Base-by-base conservation (phyloP, 1,140 invertebrate species). In the Spodoptera frugiperda region DNA sequence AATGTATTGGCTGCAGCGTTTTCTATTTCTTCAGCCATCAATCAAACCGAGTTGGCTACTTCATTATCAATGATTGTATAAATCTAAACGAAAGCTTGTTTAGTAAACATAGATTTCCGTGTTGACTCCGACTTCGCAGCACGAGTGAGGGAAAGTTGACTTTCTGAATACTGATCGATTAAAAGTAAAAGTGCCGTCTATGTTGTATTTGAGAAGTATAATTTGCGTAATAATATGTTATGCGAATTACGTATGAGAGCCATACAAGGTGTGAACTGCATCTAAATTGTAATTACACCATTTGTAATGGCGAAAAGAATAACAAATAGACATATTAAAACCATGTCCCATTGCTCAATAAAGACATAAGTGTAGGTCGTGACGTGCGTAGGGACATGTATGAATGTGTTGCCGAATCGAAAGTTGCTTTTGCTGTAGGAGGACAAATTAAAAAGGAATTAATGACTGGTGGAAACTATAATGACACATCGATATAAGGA, bases 101-200 rank as follows among this genome's bases (percentile, higher is more conserved):
- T 73, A 73, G 59, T 75, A 78, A 65, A 61, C 51, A 79, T 82
- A 77, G 77, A 80, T 84, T 82, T 82, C 63, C 72, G 70, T 51
- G 59, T 75, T 65, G 72, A 75, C 71, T 75, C 39, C 48, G 30
- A 25, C 72, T 65, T 75, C 76, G 73, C 67, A 53, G 44, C 71
- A 21, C 68, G 75, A 81, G 77, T 55, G 75, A 84, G 88, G 83
- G 91, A 91, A 93, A 91, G 91, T 88, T 82, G 73, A 88, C 84
- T 91, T 89, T 93, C 90, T 87, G 88, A 90, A 91, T 92, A 88
- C 84, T 91, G 85, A 92, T 92, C 82, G 85, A 87, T 85, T 88
- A 89, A 90, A 91, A 92, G 91, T 91, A 91, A 92, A 89, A 92
- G 91, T 90, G 80, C 53, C 63, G 77, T 75, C 67, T 82, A 86